Conservation (phyloP, 2,888 invertebrate genomes). For the Tuta absoluta region DNA sequence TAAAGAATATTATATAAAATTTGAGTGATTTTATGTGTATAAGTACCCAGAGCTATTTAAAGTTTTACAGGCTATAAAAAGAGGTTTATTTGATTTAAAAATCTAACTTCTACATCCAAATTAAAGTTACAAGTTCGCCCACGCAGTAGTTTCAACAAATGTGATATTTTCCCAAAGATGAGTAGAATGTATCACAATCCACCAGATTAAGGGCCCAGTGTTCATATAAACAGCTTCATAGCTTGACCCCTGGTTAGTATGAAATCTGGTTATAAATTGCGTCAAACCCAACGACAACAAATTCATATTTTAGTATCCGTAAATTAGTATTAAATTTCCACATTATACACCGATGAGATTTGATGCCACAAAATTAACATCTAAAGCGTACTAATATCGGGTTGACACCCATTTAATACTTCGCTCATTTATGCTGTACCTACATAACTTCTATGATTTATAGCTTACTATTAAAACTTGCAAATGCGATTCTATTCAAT, state of each 20-base stretch:
- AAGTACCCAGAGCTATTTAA: background rate
- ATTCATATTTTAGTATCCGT: conserved; percentile 56
- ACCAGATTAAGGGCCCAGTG: conserved; percentile 27
- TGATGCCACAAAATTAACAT: conserved; percentile 63
- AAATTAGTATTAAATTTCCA: conserved; percentile 61
- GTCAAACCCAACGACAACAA: conserved; percentile 52
- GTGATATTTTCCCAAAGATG: conserved; percentile 40
- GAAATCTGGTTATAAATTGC: conserved; percentile 34
- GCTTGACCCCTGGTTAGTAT: background rate
- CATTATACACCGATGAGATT: conserved; percentile 62
- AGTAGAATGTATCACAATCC: conserved; percentile 38
- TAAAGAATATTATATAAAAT: no score
- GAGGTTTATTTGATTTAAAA: conserved; percentile 12
- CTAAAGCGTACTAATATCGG: conserved; percentile 56
- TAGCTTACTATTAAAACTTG: background rate
- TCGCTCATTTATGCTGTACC: conserved; percentile 40
- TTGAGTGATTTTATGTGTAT: background rate
- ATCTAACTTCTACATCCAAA: conserved; percentile 15
- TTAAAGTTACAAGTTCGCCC: conserved; percentile 38
- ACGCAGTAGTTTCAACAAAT: conserved; percentile 45
- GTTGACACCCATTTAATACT: conserved; percentile 50
- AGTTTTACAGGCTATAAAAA: conserved; percentile 11
- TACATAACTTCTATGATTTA: conserved; percentile 27
- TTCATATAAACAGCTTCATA: background rate
- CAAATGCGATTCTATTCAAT: background rate